phyloP scores from a whole-genome alignment of 2,113 vertebrate genomes.

The Anolis sagrei region DNA sequence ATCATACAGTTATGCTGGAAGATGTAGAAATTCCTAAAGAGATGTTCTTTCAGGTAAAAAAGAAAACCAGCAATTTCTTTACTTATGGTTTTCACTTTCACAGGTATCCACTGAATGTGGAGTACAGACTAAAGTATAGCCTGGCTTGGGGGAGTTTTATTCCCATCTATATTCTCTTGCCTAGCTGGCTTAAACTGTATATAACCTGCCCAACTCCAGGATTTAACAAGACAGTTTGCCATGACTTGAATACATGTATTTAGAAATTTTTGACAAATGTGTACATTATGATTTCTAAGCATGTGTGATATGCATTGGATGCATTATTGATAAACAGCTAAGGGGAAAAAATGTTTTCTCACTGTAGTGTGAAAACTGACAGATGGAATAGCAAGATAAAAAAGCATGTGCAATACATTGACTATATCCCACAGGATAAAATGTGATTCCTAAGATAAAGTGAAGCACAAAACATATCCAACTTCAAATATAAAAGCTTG shows the following conservation, averaged over 20 bases:
- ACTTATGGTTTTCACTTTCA: too few relatives aligned
- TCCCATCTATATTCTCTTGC: too few relatives aligned
- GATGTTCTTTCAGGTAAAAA: too few relatives aligned
- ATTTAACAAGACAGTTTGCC: neutral
- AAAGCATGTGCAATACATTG: neutral
- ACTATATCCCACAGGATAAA: neutral
- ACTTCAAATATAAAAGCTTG: neutral
- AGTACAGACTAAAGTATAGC: neutral
- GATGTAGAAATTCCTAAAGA: too few relatives aligned
- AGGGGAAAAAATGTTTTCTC: neutral
- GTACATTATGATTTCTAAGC: neutral
- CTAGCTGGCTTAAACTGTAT: neutral
- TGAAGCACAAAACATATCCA: neutral
- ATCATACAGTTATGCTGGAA: too few relatives aligned
- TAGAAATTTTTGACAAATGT: neutral
- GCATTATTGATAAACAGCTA: conserved; percentile 1
- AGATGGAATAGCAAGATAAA: neutral
- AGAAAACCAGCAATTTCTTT: too few relatives aligned
- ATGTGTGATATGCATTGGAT: neutral
- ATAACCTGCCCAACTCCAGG: neutral
- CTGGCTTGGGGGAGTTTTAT: too few relatives aligned
- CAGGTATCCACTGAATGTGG: too few relatives aligned
- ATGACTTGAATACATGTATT: neutral
- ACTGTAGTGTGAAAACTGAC: neutral
- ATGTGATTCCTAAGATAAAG: neutral